Base-by-base conservation (phyloP, 2,113 vertebrate species). In the Nerophis lumbriciformis region DNA sequence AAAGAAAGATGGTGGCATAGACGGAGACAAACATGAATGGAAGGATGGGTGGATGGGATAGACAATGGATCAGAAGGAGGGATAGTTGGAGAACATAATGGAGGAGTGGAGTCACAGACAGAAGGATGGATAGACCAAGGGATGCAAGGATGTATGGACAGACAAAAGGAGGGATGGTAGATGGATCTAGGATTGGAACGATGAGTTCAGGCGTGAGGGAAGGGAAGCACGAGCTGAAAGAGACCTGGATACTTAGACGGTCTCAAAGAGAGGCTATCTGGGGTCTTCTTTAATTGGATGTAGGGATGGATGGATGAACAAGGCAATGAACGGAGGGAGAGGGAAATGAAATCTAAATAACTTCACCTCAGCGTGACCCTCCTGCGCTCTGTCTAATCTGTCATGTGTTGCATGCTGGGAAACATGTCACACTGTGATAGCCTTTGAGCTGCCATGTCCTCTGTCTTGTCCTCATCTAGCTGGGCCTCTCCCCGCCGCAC, bases 401-500 rank as follows among this genome's bases (percentile, higher is more conserved):
- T 63, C 61, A 48, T 48, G 49, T 73, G 63, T 77, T 75, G 50
- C 72, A 72, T 80, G 73, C 81, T 89, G 90, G 88, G 89, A 91
- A 87, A 88, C 63, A 19, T 81, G 85, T 86, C 76, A 75, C 82
- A 80, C 79, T 72, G 82, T 82, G 80, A 83, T 78, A 81, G 77
- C 76, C 75, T 83, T 84, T 71, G 67, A 74, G 75, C 48, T 80
- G 82, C 77, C 71, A 73, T 58, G 71, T 65, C 15, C 38, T 55
- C 19, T 12, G 44, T 90, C 84, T 91, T 91, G 87, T 81, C 86
- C 68, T 90, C 90, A 89, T 89, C 84, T 45, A 45, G 12, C 42
- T 45, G 42, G 48, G 12, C 76, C 70, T 71, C 82, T 71, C 74
- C 76, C 70, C 67, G 81, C 67, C 39, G 65, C 72, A 53, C 16